phyloP scores from a whole-genome alignment of 1,140 invertebrate species.

The Dinothrombium tinctorium region DNA sequence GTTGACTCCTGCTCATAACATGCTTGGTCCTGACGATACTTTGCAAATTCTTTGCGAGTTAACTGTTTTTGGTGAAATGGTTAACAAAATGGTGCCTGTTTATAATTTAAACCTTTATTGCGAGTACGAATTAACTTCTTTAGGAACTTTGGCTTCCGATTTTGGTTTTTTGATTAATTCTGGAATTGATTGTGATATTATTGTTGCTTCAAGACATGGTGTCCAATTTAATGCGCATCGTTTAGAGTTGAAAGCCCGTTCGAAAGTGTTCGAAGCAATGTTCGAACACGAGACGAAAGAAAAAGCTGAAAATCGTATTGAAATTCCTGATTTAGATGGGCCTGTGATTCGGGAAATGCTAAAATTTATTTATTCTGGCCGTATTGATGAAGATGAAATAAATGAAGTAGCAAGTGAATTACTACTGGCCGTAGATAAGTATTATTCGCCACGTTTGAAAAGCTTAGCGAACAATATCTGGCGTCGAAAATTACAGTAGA shows the following conservation, averaged over 20 bases:
- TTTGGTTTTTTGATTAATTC: background rate
- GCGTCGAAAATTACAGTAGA: too few relatives aligned
- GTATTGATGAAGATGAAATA: slow-evolving; percentile 73
- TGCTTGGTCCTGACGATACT: background rate
- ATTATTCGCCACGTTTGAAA: slow-evolving; percentile 8
- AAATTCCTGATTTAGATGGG: slow-evolving; percentile 7
- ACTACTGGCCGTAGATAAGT: slow-evolving; percentile 12
- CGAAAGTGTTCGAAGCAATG: slow-evolving; percentile 8
- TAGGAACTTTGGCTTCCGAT: background rate
- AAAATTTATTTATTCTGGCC: slow-evolving; percentile 39
- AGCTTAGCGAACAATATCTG: slow-evolving; percentile 6
- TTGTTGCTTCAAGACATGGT: background rate
- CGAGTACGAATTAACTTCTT: background rate
- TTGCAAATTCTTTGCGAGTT: background rate
- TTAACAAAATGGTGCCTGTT: background rate
- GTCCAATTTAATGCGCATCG: slow-evolving; percentile 4
- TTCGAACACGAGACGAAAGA: slow-evolving; percentile 9
- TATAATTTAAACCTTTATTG: too few relatives aligned
- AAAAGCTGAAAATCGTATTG: slow-evolving; percentile 6
- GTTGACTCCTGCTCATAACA: background rate
- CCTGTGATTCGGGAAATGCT: slow-evolving; percentile 6
- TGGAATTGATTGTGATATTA: background rate
- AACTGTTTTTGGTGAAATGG: slow-evolving; percentile 2
- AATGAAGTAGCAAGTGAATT: slow-evolving; percentile 10
- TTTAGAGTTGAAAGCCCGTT: slow-evolving; percentile 1